Evolutionary conservation across 2,113 vertebrate species (phyloP).

Genomic region (Ptilonorhynchus violaceus): DNA sequence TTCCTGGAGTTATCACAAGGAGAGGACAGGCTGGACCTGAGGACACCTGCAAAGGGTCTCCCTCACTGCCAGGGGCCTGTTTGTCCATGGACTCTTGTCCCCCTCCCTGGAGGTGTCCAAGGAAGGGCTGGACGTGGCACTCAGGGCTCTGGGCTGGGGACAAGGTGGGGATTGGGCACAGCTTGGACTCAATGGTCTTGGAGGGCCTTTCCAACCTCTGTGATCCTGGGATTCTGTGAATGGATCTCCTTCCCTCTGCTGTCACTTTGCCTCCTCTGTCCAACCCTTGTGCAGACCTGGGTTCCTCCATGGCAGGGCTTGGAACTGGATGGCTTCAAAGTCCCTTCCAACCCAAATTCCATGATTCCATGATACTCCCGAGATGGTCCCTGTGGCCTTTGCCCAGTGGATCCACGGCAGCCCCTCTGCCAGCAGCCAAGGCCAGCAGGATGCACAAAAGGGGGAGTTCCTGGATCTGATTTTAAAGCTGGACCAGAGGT

Average conservation of each 20-base stretch:
- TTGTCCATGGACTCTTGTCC: background rate
- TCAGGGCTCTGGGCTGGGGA: background rate
- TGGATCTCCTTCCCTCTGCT: background rate
- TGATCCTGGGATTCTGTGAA: background rate
- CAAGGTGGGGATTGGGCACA: background rate
- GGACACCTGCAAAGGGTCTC: background rate
- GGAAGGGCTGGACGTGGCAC: background rate
- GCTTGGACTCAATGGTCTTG: background rate
- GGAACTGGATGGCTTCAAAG: background rate
- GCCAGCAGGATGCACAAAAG: background rate
- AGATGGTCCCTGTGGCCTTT: background rate
- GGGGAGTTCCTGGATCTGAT: background rate
- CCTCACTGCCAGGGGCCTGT: background rate
- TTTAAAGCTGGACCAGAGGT: background rate
- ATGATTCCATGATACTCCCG: background rate
- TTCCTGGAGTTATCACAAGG: background rate
- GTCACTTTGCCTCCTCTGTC: background rate
- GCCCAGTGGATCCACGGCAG: fast-evolving
- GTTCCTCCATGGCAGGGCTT: background rate
- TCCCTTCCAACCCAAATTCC: background rate
- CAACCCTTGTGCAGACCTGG: background rate
- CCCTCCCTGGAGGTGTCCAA: background rate
- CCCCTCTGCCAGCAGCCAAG: fast-evolving
- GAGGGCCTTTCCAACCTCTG: background rate
- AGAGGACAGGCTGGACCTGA: background rate